A percentile compares a stretch with the other conserved stretches of the same genome.
These are phyloP conservation scores for Andrena bucephala DNA, from an alignment of 2,888 invertebrate genomes.

Conservation along the genomic window DNA sequence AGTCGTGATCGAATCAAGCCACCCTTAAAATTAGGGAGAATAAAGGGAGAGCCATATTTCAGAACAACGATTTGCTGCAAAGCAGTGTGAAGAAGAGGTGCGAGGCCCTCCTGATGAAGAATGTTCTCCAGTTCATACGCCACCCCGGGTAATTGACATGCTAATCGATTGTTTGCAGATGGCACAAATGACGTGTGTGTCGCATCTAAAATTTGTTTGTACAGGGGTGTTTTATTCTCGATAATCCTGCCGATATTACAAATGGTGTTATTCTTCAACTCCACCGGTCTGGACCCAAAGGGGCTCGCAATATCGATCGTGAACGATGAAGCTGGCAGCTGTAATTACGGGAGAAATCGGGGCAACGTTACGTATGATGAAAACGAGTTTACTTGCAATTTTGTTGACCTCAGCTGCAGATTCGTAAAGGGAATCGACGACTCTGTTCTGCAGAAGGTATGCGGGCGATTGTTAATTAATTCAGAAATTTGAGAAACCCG, in stretches of 20 bases:
- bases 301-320: slow-evolving; percentile 91
- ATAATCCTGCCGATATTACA: slow-evolving; percentile 93
- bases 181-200: no score
- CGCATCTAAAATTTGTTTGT: neutral
- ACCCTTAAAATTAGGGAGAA: neutral
- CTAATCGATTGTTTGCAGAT: neutral
- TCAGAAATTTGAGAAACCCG: no score
- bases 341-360: slow-evolving; percentile 82
- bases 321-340: slow-evolving; percentile 89
- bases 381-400: slow-evolving; percentile 85
- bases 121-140: slow-evolving; percentile 89
- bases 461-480: slow-evolving; percentile 13
- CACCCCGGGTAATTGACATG: slow-evolving; percentile 88
- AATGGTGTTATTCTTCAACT: slow-evolving; percentile 91
- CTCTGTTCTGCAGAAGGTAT: slow-evolving; percentile 86
- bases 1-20: neutral
- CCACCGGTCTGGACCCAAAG: slow-evolving; percentile 92
- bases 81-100: slow-evolving; percentile 77
- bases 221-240: slow-evolving; percentile 92
- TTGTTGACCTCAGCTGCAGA: slow-evolving; percentile 87
- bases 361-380: slow-evolving; percentile 83
- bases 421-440: slow-evolving; percentile 88
- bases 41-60: slow-evolving; percentile 4
- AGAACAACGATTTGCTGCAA: neutral
- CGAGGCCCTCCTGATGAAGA: slow-evolving; percentile 90